Percentiles rank a stretch among this genome's conserved stretches.
Evolutionary conservation across 2,113 vertebrate species (phyloP).

Genomic region (Progne subis): DNA sequence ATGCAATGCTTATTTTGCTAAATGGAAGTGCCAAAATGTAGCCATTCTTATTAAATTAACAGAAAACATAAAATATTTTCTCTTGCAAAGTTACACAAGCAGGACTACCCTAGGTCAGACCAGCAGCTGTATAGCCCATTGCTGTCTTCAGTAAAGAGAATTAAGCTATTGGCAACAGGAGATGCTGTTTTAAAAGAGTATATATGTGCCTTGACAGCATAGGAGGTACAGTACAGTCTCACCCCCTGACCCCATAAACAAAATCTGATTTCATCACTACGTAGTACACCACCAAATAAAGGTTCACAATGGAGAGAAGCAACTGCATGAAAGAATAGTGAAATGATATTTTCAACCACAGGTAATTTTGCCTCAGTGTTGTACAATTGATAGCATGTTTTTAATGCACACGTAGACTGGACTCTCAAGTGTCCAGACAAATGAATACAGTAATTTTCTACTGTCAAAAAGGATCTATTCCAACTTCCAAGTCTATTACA

Average conservation of each 20-base stretch:
- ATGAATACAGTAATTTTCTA: not conserved
- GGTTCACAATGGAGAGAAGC: not conserved
- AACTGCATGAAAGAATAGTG: not conserved
- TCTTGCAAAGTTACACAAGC: not conserved
- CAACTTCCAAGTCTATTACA: not conserved
- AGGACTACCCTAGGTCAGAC: not conserved
- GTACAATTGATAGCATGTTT: not conserved
- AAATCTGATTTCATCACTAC: not conserved
- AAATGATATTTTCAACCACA: not conserved
- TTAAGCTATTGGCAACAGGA: not conserved
- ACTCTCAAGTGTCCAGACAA: not conserved
- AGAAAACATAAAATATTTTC: not conserved
- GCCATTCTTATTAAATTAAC: not conserved
- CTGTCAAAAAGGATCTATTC: not conserved
- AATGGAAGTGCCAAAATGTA: not conserved
- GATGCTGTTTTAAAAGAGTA: not conserved
- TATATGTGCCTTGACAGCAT: not conserved
- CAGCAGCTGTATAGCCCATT: not conserved
- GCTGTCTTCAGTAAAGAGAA: not conserved
- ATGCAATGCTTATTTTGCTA: not conserved
- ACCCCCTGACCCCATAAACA: not conserved
- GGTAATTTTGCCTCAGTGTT: not conserved
- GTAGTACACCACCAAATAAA: not conserved
- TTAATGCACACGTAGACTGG: not conserved
- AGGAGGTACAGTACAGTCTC: not conserved